Evolutionary conservation across 2,113 vertebrate genomes (phyloP).

Genomic region (Peromyscus californicus): DNA sequence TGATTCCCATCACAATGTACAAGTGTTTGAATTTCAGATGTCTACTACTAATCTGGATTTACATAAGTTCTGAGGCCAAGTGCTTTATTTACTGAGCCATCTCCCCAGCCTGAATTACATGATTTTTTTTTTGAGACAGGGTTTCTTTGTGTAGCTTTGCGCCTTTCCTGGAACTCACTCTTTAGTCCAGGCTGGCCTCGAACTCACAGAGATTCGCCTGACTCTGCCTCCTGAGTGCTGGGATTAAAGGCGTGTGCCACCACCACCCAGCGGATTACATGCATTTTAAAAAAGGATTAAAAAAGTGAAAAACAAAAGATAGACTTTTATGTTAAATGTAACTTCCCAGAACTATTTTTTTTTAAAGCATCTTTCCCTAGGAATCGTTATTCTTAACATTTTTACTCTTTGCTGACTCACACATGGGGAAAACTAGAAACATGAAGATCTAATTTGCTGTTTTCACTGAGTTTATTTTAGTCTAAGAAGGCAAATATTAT

Average conservation of each 20-base stretch:
- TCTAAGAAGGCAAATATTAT: background rate
- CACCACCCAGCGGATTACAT: background rate
- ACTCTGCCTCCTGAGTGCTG: too few relatives aligned
- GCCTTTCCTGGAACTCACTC: too few relatives aligned
- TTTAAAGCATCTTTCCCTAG: background rate
- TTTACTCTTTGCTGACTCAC: conserved; percentile 14
- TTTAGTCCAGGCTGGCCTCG: too few relatives aligned
- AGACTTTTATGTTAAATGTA: conserved; percentile 28
- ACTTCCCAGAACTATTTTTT: conserved; percentile 21
- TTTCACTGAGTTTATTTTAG: background rate
- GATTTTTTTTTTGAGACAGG: too few relatives aligned
- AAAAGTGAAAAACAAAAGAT: background rate
- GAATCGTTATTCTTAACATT: conserved; percentile 1
- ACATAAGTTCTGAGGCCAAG: background rate
- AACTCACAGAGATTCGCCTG: too few relatives aligned
- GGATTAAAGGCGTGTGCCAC: too few relatives aligned
- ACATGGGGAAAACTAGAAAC: background rate
- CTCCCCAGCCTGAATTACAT: background rate
- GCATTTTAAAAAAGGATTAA: background rate
- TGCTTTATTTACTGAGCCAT: background rate
- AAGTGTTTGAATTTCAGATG: background rate
- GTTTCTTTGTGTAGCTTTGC: too few relatives aligned
- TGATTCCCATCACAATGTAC: background rate
- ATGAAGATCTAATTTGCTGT: background rate
- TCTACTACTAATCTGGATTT: background rate